phyloP scores from a whole-genome alignment of 1,140 invertebrate genomes.

The Anoplolepis gracilipes region DNA sequence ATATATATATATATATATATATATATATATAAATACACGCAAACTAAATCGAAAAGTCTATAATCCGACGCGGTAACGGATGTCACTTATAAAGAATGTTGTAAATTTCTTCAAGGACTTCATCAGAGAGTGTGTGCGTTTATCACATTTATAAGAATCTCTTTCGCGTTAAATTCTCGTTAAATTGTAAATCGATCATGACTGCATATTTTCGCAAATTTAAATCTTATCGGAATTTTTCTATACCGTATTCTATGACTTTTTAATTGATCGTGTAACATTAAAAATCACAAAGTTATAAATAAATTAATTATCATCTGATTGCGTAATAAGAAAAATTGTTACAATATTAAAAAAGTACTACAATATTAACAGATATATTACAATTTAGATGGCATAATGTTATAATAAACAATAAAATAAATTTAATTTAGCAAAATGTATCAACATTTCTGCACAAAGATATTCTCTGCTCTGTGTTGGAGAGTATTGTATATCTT shows the following conservation, averaged over 20 bases:
- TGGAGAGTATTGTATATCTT: not conserved
- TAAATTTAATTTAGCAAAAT: slow-evolving; percentile 16
- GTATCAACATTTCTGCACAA: not conserved
- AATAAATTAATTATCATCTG: not conserved
- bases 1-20: too few relatives aligned
- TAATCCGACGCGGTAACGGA: not conserved
- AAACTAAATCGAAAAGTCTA: slow-evolving; percentile 19
- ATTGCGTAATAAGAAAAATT: not conserved
- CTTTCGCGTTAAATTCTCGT: slow-evolving; percentile 31
- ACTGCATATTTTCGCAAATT: slow-evolving; percentile 17
- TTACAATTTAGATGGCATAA: not conserved
- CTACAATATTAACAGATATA: too few relatives aligned
- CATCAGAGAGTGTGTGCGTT: not conserved
- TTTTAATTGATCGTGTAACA: not conserved
- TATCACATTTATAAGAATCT: slow-evolving; percentile 9
- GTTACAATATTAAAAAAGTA: too few relatives aligned
- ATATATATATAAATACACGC: too few relatives aligned
- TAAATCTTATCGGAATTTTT: slow-evolving; percentile 20
- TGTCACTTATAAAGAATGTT: not conserved
- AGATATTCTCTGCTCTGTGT: not conserved
- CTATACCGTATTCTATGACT: not conserved
- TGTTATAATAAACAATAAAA: slow-evolving; percentile 25
- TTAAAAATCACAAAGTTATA: not conserved
- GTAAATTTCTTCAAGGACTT: not conserved
- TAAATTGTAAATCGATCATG: slow-evolving; percentile 58